These are phyloP conservation scores for Hapalemur alaotrensis DNA, from an alignment of 2,797 vertebrate species.

Conservation along the genomic window DNA sequence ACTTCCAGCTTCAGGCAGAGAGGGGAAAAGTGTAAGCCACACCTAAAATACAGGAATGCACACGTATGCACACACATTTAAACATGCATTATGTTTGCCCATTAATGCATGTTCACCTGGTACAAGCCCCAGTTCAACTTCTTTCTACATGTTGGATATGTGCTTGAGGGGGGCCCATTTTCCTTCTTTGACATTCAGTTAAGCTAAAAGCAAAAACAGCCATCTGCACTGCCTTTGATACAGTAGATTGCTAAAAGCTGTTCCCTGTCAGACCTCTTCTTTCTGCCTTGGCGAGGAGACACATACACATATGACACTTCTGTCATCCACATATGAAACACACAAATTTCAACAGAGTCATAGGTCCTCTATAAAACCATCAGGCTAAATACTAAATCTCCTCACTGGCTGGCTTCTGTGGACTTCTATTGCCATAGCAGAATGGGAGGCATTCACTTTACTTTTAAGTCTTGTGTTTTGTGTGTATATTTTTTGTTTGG, in stretches of 20 bases:
- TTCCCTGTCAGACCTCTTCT: constrained; percentile 61
- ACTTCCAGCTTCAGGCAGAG: background rate
- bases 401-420: background rate
- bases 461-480: background rate
- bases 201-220: constrained; percentile 55
- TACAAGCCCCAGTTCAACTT: background rate
- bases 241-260: constrained; percentile 67
- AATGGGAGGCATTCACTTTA: background rate
- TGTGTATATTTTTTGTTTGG: background rate
- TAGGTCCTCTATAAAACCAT: background rate
- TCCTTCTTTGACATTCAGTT: constrained; percentile 42
- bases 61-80: background rate
- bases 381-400: background rate
- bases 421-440: background rate
- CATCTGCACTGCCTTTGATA: constrained; percentile 65
- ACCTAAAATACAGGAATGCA: background rate
- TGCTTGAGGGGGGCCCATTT: background rate
- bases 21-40: background rate
- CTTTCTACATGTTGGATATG: background rate
- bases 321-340: constrained; percentile 49
- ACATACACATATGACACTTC: constrained; percentile 37
- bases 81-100: background rate
- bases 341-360: constrained; percentile 35
- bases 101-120: background rate
- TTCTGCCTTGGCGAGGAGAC: constrained; percentile 54